Evolutionary conservation across 2,113 vertebrate species (phyloP).

Genomic region (Vombatus ursinus): DNA sequence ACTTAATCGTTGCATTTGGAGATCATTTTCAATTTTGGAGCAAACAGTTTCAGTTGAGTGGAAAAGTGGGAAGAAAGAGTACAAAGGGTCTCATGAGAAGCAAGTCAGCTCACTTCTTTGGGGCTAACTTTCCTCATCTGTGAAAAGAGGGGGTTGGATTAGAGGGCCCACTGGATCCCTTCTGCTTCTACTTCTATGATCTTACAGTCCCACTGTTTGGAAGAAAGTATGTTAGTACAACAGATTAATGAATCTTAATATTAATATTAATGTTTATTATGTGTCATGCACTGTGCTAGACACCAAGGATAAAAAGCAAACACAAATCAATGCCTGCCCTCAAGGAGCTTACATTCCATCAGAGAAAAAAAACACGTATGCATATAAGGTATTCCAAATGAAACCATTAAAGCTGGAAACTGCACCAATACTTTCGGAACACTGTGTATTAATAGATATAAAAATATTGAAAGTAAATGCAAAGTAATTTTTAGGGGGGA

Average conservation of each 20-base stretch:
- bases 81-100: neutral
- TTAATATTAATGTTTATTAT: neutral
- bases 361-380: neutral
- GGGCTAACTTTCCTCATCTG: neutral
- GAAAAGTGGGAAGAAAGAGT: neutral
- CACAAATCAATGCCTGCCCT: neutral
- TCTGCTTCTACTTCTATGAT: neutral
- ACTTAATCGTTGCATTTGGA: neutral
- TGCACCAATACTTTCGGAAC: neutral
- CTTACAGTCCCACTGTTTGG: neutral
- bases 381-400: neutral
- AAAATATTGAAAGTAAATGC: neutral
- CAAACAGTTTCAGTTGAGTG: neutral
- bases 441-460: neutral
- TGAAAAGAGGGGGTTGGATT: neutral
- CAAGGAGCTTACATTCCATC: neutral
- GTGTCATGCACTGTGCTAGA: neutral
- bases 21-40: neutral
- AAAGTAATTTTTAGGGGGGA: neutral
- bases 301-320: neutral
- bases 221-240: neutral
- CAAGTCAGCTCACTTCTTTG: neutral
- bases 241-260: neutral
- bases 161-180: neutral
- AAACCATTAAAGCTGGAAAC: neutral